Conservation (phyloP, 2,888 invertebrate species). For the Selenia dentaria region DNA sequence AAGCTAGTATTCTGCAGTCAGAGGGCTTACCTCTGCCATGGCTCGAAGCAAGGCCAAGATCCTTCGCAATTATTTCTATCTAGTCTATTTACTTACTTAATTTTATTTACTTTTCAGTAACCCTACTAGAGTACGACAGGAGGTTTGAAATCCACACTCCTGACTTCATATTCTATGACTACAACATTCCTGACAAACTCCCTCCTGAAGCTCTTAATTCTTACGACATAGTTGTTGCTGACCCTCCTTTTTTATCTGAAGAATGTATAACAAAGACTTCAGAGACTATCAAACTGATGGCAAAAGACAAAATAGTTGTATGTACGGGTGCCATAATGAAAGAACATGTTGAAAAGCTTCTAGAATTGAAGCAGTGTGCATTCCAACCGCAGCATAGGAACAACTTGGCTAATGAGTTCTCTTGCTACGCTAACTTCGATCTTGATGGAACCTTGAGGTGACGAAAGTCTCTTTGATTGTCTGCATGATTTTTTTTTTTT, state of each 20-base stretch:
- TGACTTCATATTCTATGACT: constrained; percentile 95
- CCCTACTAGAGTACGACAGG: constrained; percentile 92
- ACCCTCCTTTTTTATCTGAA: constrained; percentile 97
- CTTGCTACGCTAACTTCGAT: constrained; percentile 95
- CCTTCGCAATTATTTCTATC: too few relatives aligned
- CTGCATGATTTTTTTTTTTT: too few relatives aligned
- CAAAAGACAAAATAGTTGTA: constrained; percentile 91
- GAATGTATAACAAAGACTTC: constrained; percentile 95
- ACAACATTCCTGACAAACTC: constrained; percentile 90
- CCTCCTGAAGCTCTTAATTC: constrained; percentile 82
- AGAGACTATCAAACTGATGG: constrained; percentile 89
- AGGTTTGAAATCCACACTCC: constrained; percentile 91
- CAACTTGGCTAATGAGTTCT: constrained; percentile 97
- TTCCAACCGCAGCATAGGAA: constrained; percentile 94
- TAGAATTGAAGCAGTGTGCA: constrained; percentile 86
- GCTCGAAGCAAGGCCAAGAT: too few relatives aligned
- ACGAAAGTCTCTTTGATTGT: too few relatives aligned
- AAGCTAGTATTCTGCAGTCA: too few relatives aligned
- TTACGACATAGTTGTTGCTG: constrained; percentile 95
- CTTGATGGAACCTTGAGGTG: constrained; percentile 79
- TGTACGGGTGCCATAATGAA: constrained; percentile 96
- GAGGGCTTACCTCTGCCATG: too few relatives aligned
- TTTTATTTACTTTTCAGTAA: constrained; percentile 88
- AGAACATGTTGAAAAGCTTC: constrained; percentile 85
- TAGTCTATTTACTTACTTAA: too few relatives aligned